Base-by-base conservation (phyloP, 53 echinoderm and acorn worm species). In the Mesocentrotus franciscanus region DNA sequence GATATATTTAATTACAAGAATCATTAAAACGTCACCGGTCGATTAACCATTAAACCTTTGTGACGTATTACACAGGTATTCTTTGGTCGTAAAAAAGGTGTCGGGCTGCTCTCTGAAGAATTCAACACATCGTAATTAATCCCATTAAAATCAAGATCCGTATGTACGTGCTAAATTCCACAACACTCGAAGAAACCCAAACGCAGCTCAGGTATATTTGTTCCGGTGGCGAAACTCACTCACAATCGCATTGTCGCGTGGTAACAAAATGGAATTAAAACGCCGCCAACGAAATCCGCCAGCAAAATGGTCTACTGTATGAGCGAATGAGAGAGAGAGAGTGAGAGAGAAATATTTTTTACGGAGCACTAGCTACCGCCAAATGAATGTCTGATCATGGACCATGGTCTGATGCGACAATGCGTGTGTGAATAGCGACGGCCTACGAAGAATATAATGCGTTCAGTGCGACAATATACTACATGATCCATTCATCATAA, bases 141-240 rank as follows among this genome's bases (percentile, higher is more conserved):
- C 90, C 59, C 55, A 56, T 85, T 85, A 85, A 90, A 36, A n/a
- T 90, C 90, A 13, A 90, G 29, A 60, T 90, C 90, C 60, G 90
- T 90, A 60, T 32, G 30, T 58, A 58, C 60, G 14, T 32, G 90
- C 90, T 59, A 90, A 90, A 90, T 90, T 90, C 90, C 90, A 32
- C n/a, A 17, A 42, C 36, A 81, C 81, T 39, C 36, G 42, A 6
- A 10, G 13, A 90, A 90, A 27, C 90, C 27, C 2, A 32, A 27
- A 27, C 2, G 20, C 20, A 17, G 42, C 4, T 30, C 79, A 8
- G 2, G 20, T 72, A 81, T 8, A 18, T 42, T 20, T 42, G 81
- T 39, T 42, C 81, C 81, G 42, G 42, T 81, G 81, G 39, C 36
- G 81, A 15, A 33, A 18, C 33, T 7, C 74, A 74, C 32, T 30